Evolutionary conservation across 1,140 invertebrate genomes (phyloP), one percentile per base, ranked within the genome.

Genomic region (Ostrea edulis): DNA sequence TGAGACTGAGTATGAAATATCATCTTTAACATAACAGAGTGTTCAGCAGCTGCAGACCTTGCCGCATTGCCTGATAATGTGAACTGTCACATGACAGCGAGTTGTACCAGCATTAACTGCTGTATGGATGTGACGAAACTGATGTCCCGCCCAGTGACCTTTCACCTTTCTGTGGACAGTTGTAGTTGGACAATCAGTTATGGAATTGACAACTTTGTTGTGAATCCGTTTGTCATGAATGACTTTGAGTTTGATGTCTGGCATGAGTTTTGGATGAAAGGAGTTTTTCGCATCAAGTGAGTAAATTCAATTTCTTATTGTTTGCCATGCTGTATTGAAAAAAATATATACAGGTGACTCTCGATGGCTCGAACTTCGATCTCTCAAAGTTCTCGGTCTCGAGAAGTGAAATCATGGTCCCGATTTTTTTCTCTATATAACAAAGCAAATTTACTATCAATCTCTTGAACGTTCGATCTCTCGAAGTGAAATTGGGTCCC

Each of bases 141-240:
- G 44, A 82, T 82, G 54, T 44, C 51, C 53, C 65, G 81, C 12
- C 82, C 87, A 17, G 68, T 86, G 35, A 58, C 35, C 35, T 82
- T 88, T 29, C 85, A 81, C 52, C 54, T 88, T 44, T 44, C 62
- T 51, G 12, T 88, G 17, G 87, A 88, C 44, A 35, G 58, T 12
- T 88, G 87, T 53, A 68, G 85, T 53, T 55, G 84, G 71, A 85
- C 11, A n/a, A 58, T 88, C 29, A 22, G 35, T 51, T 68, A 85
- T 58, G 85, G 87, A 5, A 88, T 88, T 25, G 87, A 88, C 54
- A 88, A 62, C 20, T 68, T 86, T 29, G 14, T 51, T 55, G 12
- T 44, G 8, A 82, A 82, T n/a, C 83, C 83, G 51, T 7, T n/a
- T 7, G 25, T 62, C 11, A 44, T 87, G 77, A 51, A 58, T 11